These are phyloP conservation scores for Schizotus pectinicornis DNA, from an alignment of 2,888 invertebrate species.

Conservation along the genomic window DNA sequence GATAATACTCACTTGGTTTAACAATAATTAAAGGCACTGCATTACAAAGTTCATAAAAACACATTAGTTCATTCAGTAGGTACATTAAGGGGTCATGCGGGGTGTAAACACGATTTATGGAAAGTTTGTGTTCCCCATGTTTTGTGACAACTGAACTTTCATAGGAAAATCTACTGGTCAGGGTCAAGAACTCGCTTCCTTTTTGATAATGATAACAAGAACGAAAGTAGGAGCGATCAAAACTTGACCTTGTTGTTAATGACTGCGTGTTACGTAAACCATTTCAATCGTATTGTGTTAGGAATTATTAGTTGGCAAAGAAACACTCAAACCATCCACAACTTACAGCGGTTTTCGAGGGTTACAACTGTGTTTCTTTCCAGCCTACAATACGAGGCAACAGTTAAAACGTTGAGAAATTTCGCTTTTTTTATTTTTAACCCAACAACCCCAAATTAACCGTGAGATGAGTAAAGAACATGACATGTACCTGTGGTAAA, in stretches of 20 bases:
- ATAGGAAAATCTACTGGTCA: no score
- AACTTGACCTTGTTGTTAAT: no score
- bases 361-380: slow-evolving; percentile 50
- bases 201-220: not conserved
- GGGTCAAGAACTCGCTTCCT: no score
- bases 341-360: slow-evolving; percentile 16
- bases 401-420: not conserved
- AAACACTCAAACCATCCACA: slow-evolving; percentile 8
- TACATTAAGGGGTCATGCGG: no score
- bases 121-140: no score
- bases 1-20: slow-evolving; percentile 60
- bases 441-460: not conserved
- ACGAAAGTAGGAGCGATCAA: not conserved
- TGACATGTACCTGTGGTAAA: slow-evolving; percentile 63
- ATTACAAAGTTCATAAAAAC: slow-evolving; percentile 40
- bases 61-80: slow-evolving; percentile 3
- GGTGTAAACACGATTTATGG: no score
- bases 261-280: not conserved
- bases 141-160: no score
- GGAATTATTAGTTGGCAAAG: not conserved
- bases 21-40: slow-evolving; percentile 67
- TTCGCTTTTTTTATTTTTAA: not conserved
- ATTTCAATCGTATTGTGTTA: not conserved
- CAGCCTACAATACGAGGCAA: slow-evolving; percentile 43
- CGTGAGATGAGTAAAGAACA: not conserved